Conservation (phyloP, 2,888 invertebrate species). For the Diabrotica balteata region DNA sequence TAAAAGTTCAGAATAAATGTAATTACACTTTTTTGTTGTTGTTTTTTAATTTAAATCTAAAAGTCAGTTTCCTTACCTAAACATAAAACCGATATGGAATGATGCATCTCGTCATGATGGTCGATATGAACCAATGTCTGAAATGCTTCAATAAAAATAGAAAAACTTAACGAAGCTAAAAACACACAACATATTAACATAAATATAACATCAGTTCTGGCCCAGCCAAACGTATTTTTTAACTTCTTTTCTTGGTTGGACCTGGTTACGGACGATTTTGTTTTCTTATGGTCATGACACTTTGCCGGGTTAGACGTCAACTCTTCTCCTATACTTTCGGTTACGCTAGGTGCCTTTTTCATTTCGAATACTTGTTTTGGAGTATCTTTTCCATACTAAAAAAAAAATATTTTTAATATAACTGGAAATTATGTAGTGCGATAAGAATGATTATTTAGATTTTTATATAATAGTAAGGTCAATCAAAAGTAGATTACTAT, state of each 20-base stretch:
- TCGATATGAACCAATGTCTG: constrained; percentile 80
- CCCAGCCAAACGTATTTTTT: constrained; percentile 92
- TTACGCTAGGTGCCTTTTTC: constrained; percentile 28
- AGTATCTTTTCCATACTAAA: constrained; percentile 52
- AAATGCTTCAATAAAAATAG: constrained; percentile 80
- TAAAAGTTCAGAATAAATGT: no score
- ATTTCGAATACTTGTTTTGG: constrained; percentile 23
- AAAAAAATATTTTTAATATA: constrained; percentile 33
- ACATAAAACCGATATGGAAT: constrained; percentile 76
- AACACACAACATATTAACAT: constrained; percentile 83
- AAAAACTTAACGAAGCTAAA: constrained; percentile 82
- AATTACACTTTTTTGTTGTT: no score
- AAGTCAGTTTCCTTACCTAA: constrained; percentile 59
- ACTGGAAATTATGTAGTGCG: background rate
- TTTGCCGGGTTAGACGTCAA: constrained; percentile 27
- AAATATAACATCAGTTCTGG: constrained; percentile 86
- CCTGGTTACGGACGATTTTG: constrained; percentile 33
- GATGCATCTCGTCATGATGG: constrained; percentile 76
- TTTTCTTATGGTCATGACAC: constrained; percentile 40
- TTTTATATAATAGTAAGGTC: no score
- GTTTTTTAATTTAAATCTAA: no score
- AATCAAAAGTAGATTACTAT: no score
- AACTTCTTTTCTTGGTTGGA: constrained; percentile 68
- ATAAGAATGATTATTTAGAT: no score
- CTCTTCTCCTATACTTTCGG: constrained; percentile 38